phyloP scores from a whole-genome alignment of 2,797 vertebrate species.

The Tokudaia muenninki region DNA sequence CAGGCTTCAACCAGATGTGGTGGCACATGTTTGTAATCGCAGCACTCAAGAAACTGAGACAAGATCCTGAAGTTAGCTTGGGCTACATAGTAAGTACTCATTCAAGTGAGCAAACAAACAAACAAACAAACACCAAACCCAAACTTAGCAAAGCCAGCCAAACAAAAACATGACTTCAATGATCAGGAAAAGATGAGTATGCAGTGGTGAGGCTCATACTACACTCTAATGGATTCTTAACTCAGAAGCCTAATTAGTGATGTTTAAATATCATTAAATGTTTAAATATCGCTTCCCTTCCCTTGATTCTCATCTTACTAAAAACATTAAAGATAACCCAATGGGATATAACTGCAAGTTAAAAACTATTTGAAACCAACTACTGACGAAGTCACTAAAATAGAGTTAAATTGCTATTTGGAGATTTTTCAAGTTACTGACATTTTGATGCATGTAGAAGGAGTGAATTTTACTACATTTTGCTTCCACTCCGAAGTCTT shows the following conservation, averaged over 20 bases:
- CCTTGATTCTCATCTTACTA: conserved; percentile 53
- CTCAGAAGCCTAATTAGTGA: conserved; percentile 55
- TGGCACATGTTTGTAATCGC: not conserved
- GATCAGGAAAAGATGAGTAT: not conserved
- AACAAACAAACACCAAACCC: not conserved
- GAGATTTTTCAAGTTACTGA: conserved; percentile 25
- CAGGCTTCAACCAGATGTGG: not conserved
- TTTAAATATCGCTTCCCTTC: conserved; percentile 63
- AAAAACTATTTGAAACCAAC: conserved; percentile 62
- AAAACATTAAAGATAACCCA: conserved; percentile 68
- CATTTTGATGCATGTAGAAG: conserved; percentile 46
- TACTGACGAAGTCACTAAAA: conserved; percentile 40
- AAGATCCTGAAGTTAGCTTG: not conserved
- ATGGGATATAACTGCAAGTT: conserved; percentile 53
- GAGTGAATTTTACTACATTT: conserved; percentile 7
- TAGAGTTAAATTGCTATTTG: conserved; percentile 39
- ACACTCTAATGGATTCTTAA: conserved; percentile 56
- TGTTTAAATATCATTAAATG: conserved; percentile 69
- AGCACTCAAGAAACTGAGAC: not conserved
- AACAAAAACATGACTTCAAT: not conserved
- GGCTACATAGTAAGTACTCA: not conserved
- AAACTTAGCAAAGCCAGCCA: not conserved
- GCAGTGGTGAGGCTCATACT: not conserved
- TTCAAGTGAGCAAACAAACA: not conserved
- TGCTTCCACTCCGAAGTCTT: not conserved